Percentiles rank a stretch among this genome's conserved stretches.
Conservation (phyloP, 2,797 vertebrate genomes). For the Crenichthys baileyi region DNA sequence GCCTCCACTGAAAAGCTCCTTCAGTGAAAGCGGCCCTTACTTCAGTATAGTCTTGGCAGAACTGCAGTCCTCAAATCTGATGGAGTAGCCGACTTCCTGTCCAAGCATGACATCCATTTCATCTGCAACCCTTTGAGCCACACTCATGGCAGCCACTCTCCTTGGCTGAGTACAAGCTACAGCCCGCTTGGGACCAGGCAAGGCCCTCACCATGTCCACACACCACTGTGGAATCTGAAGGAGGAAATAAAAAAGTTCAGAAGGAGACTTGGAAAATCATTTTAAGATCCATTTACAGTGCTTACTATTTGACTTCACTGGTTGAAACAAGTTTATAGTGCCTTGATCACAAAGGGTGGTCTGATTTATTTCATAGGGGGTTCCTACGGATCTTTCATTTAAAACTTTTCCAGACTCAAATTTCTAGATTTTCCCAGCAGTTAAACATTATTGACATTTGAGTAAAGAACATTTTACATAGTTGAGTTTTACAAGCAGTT, state of each 20-base stretch:
- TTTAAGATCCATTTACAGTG: not conserved
- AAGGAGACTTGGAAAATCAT: not conserved
- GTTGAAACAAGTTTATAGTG: not conserved
- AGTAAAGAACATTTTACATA: not conserved
- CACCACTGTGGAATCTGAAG: constrained; percentile 98
- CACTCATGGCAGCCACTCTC: constrained; percentile 97
- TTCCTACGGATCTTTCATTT: constrained; percentile 7
- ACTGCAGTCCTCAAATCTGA: constrained; percentile 99
- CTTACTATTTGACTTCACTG: not conserved
- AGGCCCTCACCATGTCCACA: constrained; percentile 93
- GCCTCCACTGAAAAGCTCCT: not conserved
- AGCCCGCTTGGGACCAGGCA: constrained; percentile 92
- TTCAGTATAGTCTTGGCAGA: constrained; percentile 98
- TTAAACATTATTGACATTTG: not conserved
- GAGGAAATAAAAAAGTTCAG: constrained; percentile 22
- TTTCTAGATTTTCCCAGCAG: not conserved
- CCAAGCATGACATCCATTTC: constrained; percentile 99
- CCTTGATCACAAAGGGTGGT: not conserved
- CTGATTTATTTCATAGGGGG: not conserved
- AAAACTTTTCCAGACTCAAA: not conserved
- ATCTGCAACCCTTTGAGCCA: constrained; percentile 97
- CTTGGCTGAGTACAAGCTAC: constrained; percentile 98
- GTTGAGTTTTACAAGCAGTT: no score
- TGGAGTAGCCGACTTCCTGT: constrained; percentile 98
- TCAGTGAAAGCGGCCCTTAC: constrained; percentile 79